Conservation (phyloP, 2,888 invertebrate species). For the Leptopterna dolabrata region DNA sequence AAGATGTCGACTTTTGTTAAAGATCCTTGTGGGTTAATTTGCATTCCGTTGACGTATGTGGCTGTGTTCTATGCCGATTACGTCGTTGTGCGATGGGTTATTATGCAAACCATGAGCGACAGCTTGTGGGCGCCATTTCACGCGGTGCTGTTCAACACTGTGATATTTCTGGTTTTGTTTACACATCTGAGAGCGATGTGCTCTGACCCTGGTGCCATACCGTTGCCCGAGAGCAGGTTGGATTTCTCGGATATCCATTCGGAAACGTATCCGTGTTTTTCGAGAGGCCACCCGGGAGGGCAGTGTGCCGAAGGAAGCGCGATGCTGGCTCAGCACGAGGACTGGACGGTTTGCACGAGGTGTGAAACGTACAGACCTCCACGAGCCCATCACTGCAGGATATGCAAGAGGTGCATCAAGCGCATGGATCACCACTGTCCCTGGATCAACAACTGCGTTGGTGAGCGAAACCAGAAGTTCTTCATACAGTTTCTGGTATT, state of each 20-base stretch:
- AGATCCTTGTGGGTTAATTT: slow-evolving; percentile 88
- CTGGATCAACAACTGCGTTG: slow-evolving; percentile 94
- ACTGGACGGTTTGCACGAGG: slow-evolving; percentile 84
- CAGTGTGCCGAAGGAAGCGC: slow-evolving; percentile 54
- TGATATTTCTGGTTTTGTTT: slow-evolving; percentile 79
- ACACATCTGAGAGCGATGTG: slow-evolving; percentile 87
- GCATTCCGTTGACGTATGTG: slow-evolving; percentile 81
- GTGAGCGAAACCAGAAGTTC: slow-evolving; percentile 91
- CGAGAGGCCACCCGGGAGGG: background rate
- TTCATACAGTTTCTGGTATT: slow-evolving; percentile 89
- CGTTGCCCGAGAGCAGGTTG: slow-evolving; percentile 77
- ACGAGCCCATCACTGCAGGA: slow-evolving; percentile 84
- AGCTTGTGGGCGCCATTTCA: slow-evolving; percentile 87
- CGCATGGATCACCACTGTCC: slow-evolving; percentile 90
- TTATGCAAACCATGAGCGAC: slow-evolving; percentile 80
- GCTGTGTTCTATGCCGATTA: slow-evolving; percentile 89
- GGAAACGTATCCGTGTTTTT: slow-evolving; percentile 62
- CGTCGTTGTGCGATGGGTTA: slow-evolving; percentile 85
- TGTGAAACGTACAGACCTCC: slow-evolving; percentile 87
- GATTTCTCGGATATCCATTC: slow-evolving; percentile 86
- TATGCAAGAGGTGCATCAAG: slow-evolving; percentile 84
- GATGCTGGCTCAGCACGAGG: slow-evolving; percentile 67
- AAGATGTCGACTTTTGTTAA: slow-evolving; percentile 75
- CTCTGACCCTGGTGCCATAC: slow-evolving; percentile 90
- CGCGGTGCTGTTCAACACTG: slow-evolving; percentile 81